Evolutionary conservation across 2,797 vertebrate genomes (phyloP).

Genomic region (Leucoraja ocellata): DNA sequence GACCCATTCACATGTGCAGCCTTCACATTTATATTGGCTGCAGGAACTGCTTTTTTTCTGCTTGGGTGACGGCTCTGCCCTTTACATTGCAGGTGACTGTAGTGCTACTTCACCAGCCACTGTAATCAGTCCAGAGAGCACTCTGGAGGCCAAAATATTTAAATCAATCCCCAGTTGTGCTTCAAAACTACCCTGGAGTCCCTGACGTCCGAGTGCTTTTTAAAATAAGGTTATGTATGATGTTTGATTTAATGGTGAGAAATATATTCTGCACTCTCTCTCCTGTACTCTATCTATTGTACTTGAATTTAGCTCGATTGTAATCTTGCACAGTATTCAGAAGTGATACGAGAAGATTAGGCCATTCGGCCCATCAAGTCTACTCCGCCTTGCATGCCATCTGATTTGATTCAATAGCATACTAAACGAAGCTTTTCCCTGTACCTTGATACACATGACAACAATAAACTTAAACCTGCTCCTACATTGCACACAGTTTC

Average conservation of each 20-base stretch:
- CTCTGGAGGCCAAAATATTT: neutral
- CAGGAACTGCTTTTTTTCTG: neutral
- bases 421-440: too few relatives aligned
- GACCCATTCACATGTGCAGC: neutral
- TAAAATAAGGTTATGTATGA: neutral
- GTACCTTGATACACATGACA: too few relatives aligned
- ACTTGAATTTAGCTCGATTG: too few relatives aligned
- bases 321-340: too few relatives aligned
- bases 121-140: neutral
- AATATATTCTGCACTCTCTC: too few relatives aligned
- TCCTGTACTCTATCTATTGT: too few relatives aligned
- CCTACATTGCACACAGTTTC: neutral
- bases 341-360: too few relatives aligned
- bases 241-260: too few relatives aligned
- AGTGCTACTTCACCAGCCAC: neutral
- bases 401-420: too few relatives aligned
- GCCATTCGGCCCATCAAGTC: too few relatives aligned
- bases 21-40: neutral
- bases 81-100: neutral
- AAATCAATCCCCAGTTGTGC: neutral
- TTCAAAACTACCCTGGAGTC: neutral
- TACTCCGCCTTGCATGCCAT: too few relatives aligned
- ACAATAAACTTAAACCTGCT: too few relatives aligned
- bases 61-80: neutral
- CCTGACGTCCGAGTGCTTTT: neutral